A percentile compares a stretch with the other conserved stretches of the same genome.
Conservation (phyloP, 2,113 vertebrate species). For the Ginglymostoma cirratum region DNA sequence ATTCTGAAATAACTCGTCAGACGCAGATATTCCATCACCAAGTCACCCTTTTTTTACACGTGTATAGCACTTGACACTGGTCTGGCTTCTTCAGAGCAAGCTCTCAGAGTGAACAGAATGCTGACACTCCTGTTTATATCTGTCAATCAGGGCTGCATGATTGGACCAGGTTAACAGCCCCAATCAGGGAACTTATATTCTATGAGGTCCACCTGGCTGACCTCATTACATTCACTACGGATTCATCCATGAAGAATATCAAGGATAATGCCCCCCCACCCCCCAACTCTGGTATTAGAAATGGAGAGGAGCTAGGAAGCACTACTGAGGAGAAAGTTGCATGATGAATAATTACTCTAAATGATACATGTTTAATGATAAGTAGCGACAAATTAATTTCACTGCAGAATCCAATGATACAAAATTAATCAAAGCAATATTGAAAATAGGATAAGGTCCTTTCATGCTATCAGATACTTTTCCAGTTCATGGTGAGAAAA, state of each 20-base stretch:
- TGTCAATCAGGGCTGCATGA: no score
- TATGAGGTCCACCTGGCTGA: no score
- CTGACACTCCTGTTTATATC: no score
- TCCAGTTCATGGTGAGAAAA: background rate
- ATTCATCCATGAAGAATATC: background rate
- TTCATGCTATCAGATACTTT: background rate
- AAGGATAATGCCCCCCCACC: background rate
- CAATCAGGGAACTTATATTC: no score
- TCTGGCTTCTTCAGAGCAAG: no score
- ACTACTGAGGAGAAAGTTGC: background rate
- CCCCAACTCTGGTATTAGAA: background rate
- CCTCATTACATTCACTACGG: no score
- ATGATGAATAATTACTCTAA: background rate
- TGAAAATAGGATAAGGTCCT: background rate
- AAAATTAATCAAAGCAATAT: conserved; percentile 4
- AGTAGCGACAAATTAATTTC: background rate
- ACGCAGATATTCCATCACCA: no score
- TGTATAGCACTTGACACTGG: no score
- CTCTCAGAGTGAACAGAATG: no score
- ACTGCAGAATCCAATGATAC: background rate
- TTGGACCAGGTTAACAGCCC: no score
- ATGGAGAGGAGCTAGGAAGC: background rate
- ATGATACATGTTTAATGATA: background rate
- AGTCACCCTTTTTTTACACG: no score
- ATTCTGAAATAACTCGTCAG: no score